Evolutionary conservation across 2,113 vertebrate genomes (phyloP).

Genomic region (Psophia crepitans): DNA sequence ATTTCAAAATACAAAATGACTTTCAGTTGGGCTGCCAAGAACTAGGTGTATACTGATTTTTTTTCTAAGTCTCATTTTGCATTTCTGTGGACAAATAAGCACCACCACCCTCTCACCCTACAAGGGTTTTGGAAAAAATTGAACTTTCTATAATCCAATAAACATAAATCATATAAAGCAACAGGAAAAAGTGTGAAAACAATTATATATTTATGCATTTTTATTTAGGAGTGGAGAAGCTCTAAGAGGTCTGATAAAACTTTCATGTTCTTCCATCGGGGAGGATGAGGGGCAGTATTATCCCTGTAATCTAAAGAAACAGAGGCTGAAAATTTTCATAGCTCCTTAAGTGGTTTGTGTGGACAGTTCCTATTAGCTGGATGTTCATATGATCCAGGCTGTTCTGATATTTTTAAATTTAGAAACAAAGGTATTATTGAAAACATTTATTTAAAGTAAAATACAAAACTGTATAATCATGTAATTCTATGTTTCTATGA

Average conservation of each 20-base stretch:
- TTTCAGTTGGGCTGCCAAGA: background rate
- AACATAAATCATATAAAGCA: background rate
- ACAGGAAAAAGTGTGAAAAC: background rate
- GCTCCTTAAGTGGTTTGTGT: background rate
- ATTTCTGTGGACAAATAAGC: background rate
- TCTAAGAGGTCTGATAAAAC: background rate
- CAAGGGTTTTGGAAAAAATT: background rate
- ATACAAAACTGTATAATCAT: background rate
- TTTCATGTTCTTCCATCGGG: background rate
- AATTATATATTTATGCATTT: background rate
- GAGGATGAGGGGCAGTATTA: background rate
- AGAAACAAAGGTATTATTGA: background rate
- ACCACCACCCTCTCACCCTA: background rate
- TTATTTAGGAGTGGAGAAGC: background rate
- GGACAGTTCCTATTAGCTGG: background rate
- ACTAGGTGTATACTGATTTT: background rate
- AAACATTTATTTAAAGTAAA: background rate
- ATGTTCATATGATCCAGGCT: background rate
- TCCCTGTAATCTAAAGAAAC: background rate
- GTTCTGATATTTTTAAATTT: background rate
- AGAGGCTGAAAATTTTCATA: background rate
- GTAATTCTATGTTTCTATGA: no score
- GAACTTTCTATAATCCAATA: background rate
- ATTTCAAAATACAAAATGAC: background rate
- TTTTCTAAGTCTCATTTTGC: background rate